Evolutionary conservation across 2,797 vertebrate genomes (phyloP).

Genomic region (Gadopsis bispinosus): DNA sequence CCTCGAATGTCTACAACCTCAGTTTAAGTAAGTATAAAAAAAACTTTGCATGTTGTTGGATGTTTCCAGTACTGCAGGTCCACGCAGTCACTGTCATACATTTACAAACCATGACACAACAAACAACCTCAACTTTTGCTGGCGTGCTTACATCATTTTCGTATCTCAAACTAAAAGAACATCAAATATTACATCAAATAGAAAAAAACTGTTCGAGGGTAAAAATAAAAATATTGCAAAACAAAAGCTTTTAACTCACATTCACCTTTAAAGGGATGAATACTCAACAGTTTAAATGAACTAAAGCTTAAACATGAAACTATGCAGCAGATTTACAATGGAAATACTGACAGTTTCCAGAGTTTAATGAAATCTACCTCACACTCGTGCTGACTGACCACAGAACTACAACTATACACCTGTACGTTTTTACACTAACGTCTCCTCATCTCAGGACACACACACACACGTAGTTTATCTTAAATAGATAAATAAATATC

Average conservation of each 20-base stretch:
- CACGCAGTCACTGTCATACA: slow-evolving; percentile 19
- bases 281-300: slow-evolving; percentile 7
- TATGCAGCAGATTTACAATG: slow-evolving; percentile 2
- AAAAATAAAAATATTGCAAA: slow-evolving; percentile 12
- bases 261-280: background rate
- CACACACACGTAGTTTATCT: slow-evolving; percentile 52
- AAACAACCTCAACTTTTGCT: slow-evolving; percentile 35
- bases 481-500: slow-evolving; percentile 62
- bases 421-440: slow-evolving; percentile 41
- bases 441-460: slow-evolving; percentile 8
- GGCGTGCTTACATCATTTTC: background rate
- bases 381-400: background rate
- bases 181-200: slow-evolving; percentile 21
- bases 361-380: slow-evolving; percentile 6
- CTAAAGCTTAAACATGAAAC: background rate
- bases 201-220: slow-evolving; percentile 16
- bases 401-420: slow-evolving; percentile 32
- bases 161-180: slow-evolving; percentile 7
- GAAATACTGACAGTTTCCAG: slow-evolving; percentile 15
- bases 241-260: background rate
- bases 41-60: background rate
- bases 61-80: slow-evolving; percentile 9
- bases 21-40: background rate
- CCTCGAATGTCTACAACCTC: no score
- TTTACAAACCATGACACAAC: slow-evolving; percentile 11